A percentile compares a stretch with the other conserved stretches of the same genome.
phyloP scores from a whole-genome alignment of 2,888 invertebrate genomes.

The Tinea pellionella region DNA sequence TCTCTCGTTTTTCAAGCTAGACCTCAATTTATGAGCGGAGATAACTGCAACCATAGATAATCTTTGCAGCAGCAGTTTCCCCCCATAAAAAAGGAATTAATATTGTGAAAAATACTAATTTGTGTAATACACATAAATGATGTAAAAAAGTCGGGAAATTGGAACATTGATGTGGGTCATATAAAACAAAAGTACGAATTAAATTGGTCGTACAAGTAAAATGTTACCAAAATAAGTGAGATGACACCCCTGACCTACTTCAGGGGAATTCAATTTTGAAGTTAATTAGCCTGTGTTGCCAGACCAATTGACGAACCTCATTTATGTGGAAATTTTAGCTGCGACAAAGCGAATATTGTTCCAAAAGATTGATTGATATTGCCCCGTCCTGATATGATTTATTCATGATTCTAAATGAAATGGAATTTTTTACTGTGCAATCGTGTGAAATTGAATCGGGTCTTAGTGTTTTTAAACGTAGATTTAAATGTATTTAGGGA shows the following conservation, averaged over 20 bases:
- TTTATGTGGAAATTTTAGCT: slow-evolving; percentile 9
- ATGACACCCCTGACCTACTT: slow-evolving; percentile 9
- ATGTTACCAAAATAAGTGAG: background rate
- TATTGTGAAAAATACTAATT: too few species aligned
- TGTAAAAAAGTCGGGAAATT: too few species aligned
- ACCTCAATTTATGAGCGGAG: too few species aligned
- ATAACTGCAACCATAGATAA: too few species aligned
- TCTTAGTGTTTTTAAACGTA: background rate
- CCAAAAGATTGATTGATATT: slow-evolving; percentile 10
- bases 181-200: background rate
- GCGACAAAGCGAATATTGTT: slow-evolving; percentile 7
- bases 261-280: slow-evolving; percentile 11
- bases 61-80: too few species aligned
- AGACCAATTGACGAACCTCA: slow-evolving; percentile 11
- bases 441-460: background rate
- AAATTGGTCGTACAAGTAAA: background rate
- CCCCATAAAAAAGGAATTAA: too few species aligned
- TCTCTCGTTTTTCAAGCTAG: too few species aligned
- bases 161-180: too few species aligned
- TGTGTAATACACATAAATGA: too few species aligned
- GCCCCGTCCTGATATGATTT: slow-evolving; percentile 7
- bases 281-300: slow-evolving; percentile 10
- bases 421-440: background rate
- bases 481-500: too few species aligned
- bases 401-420: slow-evolving; percentile 11